Percentiles rank a stretch among this genome's conserved stretches.
phyloP scores from a whole-genome alignment of 1,140 invertebrate genomes.

The fruit fly (Drosophila melanogaster) region DNA sequence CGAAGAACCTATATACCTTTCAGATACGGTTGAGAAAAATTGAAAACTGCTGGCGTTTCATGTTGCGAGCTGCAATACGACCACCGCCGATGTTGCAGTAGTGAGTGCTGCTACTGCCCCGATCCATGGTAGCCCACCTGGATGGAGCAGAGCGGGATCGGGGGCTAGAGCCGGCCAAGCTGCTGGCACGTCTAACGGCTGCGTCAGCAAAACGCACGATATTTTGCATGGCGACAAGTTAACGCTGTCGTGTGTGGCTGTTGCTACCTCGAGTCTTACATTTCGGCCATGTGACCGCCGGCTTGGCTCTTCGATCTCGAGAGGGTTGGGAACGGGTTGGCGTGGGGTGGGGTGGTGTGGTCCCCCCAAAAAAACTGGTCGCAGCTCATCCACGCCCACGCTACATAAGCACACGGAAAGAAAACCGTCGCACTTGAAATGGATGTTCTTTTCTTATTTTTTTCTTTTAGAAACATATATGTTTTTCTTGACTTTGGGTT shows the following conservation, averaged over 20 bases:
- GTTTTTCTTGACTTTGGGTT: too few relatives aligned
- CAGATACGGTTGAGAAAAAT: background rate
- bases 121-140: constrained; percentile 5
- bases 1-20: background rate
- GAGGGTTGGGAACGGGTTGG: background rate
- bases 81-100: constrained; percentile 21
- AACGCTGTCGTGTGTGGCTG: constrained; percentile 1
- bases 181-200: constrained; percentile 32
- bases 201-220: constrained; percentile 51
- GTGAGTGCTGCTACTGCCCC: constrained; percentile 8
- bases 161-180: constrained; percentile 3
- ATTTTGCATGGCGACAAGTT: constrained; percentile 62
- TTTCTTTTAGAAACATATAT: too few relatives aligned
- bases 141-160: background rate
- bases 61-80: constrained; percentile 36
- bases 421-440: background rate
- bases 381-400: constrained; percentile 18
- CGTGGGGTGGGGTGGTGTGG: background rate
- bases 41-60: constrained; percentile 33
- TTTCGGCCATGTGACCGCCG: constrained; percentile 57
- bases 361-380: constrained; percentile 21
- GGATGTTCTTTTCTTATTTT: too few relatives aligned
- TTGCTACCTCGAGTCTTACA: constrained; percentile 35
- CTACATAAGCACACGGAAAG: background rate
- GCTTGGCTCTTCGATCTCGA: constrained; percentile 1